Evolutionary conservation across 1,140 invertebrate species (phyloP).

Genomic region (Drosophila lacteicornis): DNA sequence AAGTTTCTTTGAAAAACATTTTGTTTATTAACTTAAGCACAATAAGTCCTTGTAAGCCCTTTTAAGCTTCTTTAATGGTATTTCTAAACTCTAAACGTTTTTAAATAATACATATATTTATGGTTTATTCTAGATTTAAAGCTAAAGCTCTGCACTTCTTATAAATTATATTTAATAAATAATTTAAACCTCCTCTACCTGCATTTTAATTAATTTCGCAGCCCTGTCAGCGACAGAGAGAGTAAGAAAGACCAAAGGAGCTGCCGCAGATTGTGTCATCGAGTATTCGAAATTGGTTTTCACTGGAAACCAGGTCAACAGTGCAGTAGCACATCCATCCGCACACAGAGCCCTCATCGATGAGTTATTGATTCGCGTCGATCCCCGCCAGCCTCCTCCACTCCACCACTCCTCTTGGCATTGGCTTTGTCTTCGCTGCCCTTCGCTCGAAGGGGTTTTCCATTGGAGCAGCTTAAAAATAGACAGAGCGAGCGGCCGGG

Average conservation of each 20-base stretch:
- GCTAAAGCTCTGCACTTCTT: too few relatives aligned
- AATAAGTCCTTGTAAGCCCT: too few relatives aligned
- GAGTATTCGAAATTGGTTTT: slow-evolving; percentile 18
- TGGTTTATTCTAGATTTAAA: too few relatives aligned
- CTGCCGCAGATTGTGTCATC: slow-evolving; percentile 54
- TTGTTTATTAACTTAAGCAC: too few relatives aligned
- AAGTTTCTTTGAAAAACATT: not conserved
- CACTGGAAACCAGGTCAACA: slow-evolving; percentile 65
- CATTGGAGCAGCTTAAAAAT: slow-evolving; percentile 63
- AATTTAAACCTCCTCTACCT: not conserved
- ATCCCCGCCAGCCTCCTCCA: slow-evolving; percentile 12
- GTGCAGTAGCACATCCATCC: slow-evolving; percentile 67
- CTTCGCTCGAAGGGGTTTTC: slow-evolving; percentile 65
- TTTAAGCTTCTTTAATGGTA: too few relatives aligned
- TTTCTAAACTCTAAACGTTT: too few relatives aligned
- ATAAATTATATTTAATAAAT: not conserved
- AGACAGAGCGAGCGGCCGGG: slow-evolving; percentile 48
- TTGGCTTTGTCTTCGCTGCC: slow-evolving; percentile 59
- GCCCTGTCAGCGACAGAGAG: slow-evolving; percentile 12
- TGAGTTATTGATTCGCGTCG: slow-evolving; percentile 31
- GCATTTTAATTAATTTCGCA: not conserved
- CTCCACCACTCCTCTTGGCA: slow-evolving; percentile 43
- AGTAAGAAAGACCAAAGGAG: slow-evolving; percentile 17
- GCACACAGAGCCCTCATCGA: not conserved
- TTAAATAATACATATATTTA: not conserved